Conservation (phyloP, 2,888 invertebrate species). For the Agriotes lineatus region DNA sequence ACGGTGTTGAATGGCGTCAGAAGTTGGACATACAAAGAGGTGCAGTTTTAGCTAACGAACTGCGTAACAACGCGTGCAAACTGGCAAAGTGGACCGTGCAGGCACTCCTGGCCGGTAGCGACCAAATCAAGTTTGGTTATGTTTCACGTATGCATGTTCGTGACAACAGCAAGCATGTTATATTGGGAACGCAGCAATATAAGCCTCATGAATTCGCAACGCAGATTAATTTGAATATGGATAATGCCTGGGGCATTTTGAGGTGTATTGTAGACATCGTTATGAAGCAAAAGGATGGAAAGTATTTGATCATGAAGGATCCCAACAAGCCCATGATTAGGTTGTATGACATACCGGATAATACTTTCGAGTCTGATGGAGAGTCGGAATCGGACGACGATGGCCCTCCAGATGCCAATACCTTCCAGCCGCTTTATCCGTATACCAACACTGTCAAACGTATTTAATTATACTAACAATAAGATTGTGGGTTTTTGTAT, state of each 20-base stretch:
- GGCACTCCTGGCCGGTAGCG: slow-evolving; percentile 94
- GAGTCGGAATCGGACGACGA: slow-evolving; percentile 89
- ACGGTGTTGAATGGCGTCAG: slow-evolving; percentile 98
- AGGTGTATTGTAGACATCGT: slow-evolving; percentile 97
- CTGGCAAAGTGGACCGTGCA: slow-evolving; percentile 99
- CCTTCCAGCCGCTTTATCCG: slow-evolving; percentile 64
- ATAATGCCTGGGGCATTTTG: slow-evolving; percentile 99
- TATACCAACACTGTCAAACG: slow-evolving; percentile 57
- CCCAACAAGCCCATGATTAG: slow-evolving; percentile 99
- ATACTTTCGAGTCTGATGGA: slow-evolving; percentile 98
- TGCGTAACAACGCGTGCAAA: slow-evolving; percentile 99
- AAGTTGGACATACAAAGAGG: slow-evolving; percentile 98
- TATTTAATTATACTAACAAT: slow-evolving; percentile 25
- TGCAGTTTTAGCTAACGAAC: slow-evolving; percentile 97
- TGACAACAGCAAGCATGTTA: slow-evolving; percentile 96
- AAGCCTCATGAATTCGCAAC: slow-evolving; percentile 98
- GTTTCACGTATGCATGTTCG: slow-evolving; percentile 95
- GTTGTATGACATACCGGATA: slow-evolving; percentile 97
- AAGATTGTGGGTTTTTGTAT: slow-evolving; percentile 1
- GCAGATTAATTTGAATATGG: slow-evolving; percentile 99
- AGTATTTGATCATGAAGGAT: slow-evolving; percentile 98
- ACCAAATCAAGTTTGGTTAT: slow-evolving; percentile 98
- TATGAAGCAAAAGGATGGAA: slow-evolving; percentile 97
- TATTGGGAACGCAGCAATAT: slow-evolving; percentile 97
- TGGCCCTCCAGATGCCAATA: slow-evolving; percentile 61